Conservation (phyloP, 2,113 vertebrate genomes). For the Chloropsis cyanopogon region DNA sequence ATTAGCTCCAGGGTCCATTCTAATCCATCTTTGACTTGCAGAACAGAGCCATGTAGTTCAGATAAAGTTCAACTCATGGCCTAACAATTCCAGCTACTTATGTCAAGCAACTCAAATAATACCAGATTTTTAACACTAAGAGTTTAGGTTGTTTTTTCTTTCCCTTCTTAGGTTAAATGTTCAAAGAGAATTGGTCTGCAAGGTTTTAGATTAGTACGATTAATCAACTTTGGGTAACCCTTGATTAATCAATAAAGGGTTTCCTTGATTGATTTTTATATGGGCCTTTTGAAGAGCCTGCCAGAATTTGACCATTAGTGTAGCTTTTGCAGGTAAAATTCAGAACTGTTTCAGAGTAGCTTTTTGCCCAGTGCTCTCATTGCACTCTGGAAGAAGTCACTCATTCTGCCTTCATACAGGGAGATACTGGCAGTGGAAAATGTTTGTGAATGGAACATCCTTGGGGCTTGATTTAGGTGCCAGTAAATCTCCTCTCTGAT, state of each 20-base stretch:
- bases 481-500: background rate
- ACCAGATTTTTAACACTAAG: background rate
- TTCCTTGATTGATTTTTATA: background rate
- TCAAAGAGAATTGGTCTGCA: background rate
- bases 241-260: background rate
- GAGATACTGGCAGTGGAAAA: background rate
- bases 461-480: background rate
- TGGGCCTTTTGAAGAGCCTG: background rate
- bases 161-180: background rate
- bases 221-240: background rate
- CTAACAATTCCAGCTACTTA: background rate
- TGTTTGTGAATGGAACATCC: background rate
- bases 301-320: background rate
- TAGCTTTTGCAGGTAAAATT: background rate
- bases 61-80: background rate
- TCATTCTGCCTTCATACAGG: background rate
- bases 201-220: background rate
- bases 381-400: background rate
- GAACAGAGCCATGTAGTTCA: background rate
- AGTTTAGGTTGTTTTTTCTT: background rate
- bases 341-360: background rate
- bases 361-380: background rate
- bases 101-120: background rate
- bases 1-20: background rate
- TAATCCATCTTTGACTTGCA: background rate